Evolutionary conservation across 2,113 vertebrate genomes (phyloP).

Genomic region (Eolophus roseicapilla): DNA sequence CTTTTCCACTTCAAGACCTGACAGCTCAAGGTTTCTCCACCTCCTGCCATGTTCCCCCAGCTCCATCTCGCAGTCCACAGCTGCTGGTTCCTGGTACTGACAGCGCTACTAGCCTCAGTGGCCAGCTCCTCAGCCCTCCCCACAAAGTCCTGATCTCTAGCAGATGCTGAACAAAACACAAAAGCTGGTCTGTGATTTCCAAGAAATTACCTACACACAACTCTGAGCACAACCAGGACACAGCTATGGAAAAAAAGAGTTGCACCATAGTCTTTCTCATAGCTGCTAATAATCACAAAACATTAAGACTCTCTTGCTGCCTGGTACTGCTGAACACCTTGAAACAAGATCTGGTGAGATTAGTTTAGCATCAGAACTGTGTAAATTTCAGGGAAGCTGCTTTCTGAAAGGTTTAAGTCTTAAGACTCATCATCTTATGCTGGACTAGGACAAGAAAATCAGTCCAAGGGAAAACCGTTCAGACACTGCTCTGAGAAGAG

Average conservation of each 20-base stretch:
- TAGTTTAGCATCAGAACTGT: not conserved
- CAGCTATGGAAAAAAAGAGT: not conserved
- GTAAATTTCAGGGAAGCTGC: not conserved
- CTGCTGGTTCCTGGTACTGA: not conserved
- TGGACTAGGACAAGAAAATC: not conserved
- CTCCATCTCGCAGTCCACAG: not conserved
- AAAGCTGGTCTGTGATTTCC: not conserved
- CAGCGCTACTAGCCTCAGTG: not conserved
- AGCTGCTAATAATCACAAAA: not conserved
- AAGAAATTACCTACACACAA: not conserved
- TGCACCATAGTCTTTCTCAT: not conserved
- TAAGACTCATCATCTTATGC: not conserved
- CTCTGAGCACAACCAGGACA: not conserved
- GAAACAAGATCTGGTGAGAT: not conserved
- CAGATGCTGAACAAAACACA: not conserved
- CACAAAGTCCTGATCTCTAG: not conserved
- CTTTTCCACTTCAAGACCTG: not conserved
- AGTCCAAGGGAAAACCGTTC: not conserved
- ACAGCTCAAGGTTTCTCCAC: not conserved
- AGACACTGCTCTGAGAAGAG: not conserved
- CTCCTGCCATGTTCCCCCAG: not conserved
- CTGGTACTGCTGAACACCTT: not conserved
- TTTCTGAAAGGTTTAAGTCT: not conserved
- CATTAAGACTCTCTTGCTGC: not conserved
- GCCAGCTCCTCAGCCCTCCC: not conserved